A percentile compares a stretch with the other conserved stretches of the same genome.
These are phyloP conservation scores for Mesopsocus fuscifrons DNA, from an alignment of 2,888 invertebrate genomes.

Conservation along the genomic window DNA sequence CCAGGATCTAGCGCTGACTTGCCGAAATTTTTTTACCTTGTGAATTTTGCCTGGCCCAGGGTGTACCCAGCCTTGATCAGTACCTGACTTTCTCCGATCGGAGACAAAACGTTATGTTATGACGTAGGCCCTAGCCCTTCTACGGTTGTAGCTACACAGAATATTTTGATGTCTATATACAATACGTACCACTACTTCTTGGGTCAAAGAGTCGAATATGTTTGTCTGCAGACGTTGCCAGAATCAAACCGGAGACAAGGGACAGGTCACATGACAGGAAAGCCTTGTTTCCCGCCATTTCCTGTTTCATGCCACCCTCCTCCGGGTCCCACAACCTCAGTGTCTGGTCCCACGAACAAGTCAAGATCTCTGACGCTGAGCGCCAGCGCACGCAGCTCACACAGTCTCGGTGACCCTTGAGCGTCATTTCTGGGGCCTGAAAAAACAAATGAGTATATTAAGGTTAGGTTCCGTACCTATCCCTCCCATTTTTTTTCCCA, in stretches of 20 bases:
- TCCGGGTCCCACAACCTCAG: conserved; percentile 87
- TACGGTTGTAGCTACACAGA: too few relatives aligned
- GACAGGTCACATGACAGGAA: conserved; percentile 79
- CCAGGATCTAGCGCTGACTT: too few relatives aligned
- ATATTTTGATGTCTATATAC: too few relatives aligned
- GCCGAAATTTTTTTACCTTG: too few relatives aligned
- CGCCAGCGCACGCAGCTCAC: conserved; percentile 69
- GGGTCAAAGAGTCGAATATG: conserved; percentile 85
- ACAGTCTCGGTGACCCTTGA: conserved; percentile 85
- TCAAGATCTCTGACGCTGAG: conserved; percentile 53
- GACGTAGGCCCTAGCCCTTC: too few relatives aligned
- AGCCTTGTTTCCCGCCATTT: conserved; percentile 72
- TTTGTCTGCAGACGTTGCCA: conserved; percentile 81
- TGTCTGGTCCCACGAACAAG: conserved; percentile 91
- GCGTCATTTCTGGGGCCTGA: conserved; percentile 62
- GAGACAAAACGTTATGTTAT: too few relatives aligned
- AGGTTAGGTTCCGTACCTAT: conserved; percentile 24
- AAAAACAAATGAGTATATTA: conserved; percentile 16
- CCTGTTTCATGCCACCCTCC: conserved; percentile 60
- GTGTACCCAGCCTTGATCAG: too few relatives aligned
- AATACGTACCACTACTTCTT: conserved; percentile 58
- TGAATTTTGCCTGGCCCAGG: too few relatives aligned
- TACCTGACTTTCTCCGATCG: too few relatives aligned
- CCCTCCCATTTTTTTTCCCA: conserved; percentile 40
- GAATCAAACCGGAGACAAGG: conserved; percentile 44